Base-by-base conservation (phyloP, 2,113 vertebrate genomes). In the Pipa parva region DNA sequence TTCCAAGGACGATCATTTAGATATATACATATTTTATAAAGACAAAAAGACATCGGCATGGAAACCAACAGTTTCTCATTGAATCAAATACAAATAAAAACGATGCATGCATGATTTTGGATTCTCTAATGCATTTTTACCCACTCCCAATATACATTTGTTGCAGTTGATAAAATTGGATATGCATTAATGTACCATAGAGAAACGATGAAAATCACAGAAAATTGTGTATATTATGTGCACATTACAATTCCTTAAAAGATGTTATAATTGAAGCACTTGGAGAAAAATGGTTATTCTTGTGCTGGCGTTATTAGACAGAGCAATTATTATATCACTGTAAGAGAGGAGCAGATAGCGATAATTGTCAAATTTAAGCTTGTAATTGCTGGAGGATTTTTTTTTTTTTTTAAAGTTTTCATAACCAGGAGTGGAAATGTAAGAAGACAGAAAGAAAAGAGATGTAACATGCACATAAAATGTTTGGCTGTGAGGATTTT, bases 361-460 rank as follows among this genome's bases (percentile, higher is more conserved):
- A 68, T 69, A 69, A 69, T 69, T 69, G 65, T 42, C 45, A 60
- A 50, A 60, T 60, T 60, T 69, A 29, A 49, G 49, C 45, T 59
- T 49, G 56, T 70, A 54, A 70, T 70, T 70, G 49, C 33, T 9
- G 45, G n/a, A 39, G 17, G 49, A 54, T 29, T 42, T 45, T 29
- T 42, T 45, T 48, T 60, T 48, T 51, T 50, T 68, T 13, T 42
- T n/a, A 29, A 25, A 39, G 5, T 50, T 60, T 52, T 68, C 50
- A 28, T 37, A 27, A 59, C 64, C 57, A 37, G 42, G 45, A 22
- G 55, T 59, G 56, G 37, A 24, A 59, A 68, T 59, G 37, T 50
- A 59, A 28, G 56, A 17, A 42, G 39, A n/a, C 37, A 39, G 15
- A 39, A 31, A 3, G 17, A 42, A 17, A 3, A n/a, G 39, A 42